Base-by-base conservation (phyloP, 2,797 vertebrate species). In the Sebastes elongatus region DNA sequence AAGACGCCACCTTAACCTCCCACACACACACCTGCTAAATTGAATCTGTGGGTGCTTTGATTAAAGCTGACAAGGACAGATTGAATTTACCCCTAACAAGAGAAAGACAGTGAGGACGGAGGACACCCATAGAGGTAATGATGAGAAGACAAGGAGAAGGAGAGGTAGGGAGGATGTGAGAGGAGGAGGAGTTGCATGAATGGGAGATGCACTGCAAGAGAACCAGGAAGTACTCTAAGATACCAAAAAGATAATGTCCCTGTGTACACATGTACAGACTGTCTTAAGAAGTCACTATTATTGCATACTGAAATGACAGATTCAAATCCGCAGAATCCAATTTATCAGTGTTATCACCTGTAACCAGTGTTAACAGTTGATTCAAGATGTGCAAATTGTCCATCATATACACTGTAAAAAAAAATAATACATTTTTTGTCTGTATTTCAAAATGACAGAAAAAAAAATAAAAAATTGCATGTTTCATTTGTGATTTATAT, bases 21-120 rank as follows among this genome's bases (percentile, higher is more conserved):
- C 82, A 90, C 89, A 83, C 88, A 82, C 56, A 82, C 55, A 84
- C 76, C 85, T 74, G 88, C 91, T 92, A 94, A 94, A 95, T 91
- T 91, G 87, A 95, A 95, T 95, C 85, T 90, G 94, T 89, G 90
- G 91, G 88, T 78, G 91, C 89, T 94, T 93, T 95, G 94, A 95
- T 96, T 95, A 96, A 94, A 94, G 86, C 90, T 91, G 94, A 95
- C 95, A 94, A 94, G 93, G 94, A 95, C 93, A 93, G 92, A 96
- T 94, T 93, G 93, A 93, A 94, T 92, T 95, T 94, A 93, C 92
- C 91, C 91, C 91, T 86, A 93, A 93, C 87, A 90, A 89, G 89
- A 82, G 76, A 78, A 78, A 90, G 89, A 91, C 84, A 82, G 85
- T 30, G 85, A 88, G 74, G 82, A 76, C 59, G 88, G 78, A 86